Evolutionary conservation across 2,113 vertebrate genomes (phyloP).

Genomic region (Amazona guildingii): DNA sequence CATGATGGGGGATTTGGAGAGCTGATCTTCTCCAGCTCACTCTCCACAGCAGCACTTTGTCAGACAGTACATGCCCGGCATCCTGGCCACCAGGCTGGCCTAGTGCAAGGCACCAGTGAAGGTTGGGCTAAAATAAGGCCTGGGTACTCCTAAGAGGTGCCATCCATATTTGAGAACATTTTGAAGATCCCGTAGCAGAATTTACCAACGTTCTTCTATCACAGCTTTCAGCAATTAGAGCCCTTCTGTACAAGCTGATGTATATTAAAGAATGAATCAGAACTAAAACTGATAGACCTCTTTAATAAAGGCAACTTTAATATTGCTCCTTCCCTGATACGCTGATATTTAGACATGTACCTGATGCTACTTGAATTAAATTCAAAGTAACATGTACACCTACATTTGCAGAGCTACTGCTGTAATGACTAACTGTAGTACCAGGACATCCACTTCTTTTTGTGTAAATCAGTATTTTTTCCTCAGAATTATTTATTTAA

Average conservation of each 20-base stretch:
- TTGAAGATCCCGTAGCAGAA: background rate
- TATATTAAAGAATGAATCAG: background rate
- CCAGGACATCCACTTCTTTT: background rate
- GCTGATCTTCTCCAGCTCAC: background rate
- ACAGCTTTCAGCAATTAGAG: background rate
- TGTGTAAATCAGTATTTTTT: background rate
- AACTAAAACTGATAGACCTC: background rate
- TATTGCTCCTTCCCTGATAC: background rate
- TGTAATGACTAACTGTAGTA: background rate
- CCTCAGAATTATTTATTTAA: background rate
- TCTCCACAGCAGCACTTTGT: background rate
- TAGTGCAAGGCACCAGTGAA: background rate
- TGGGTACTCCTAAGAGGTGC: background rate
- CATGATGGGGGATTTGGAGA: background rate
- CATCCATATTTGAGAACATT: background rate
- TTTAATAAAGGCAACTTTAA: background rate
- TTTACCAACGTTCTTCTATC: background rate
- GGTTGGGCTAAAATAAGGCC: rapidly evolving
- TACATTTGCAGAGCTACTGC: background rate
- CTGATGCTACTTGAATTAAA: background rate
- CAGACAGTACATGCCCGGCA: background rate
- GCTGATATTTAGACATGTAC: background rate
- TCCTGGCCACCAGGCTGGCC: background rate
- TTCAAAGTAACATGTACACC: background rate
- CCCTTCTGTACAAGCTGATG: background rate